Conservation (phyloP, 2,888 invertebrate genomes). For the Geophilus truncorum region DNA sequence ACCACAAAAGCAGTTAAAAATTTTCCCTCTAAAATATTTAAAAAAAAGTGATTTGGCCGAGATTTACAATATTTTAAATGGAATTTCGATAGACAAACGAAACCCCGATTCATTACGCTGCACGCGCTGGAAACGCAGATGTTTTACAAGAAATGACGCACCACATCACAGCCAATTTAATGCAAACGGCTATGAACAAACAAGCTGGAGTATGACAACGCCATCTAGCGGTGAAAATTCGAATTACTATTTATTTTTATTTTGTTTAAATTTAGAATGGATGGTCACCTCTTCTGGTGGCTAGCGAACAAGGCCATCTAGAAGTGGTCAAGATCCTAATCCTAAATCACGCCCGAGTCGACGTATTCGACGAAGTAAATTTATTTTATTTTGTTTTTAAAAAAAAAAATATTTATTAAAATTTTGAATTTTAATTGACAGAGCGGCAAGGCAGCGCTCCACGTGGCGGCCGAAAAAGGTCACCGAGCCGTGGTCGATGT, state of each 20-base stretch:
- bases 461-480: slow-evolving; percentile 84
- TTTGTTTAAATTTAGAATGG: slow-evolving; percentile 51
- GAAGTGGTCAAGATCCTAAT: slow-evolving; percentile 78
- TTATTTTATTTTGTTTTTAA: too few relatives aligned
- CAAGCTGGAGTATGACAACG: slow-evolving; percentile 68
- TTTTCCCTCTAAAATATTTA: too few relatives aligned
- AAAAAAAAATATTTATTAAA: too few relatives aligned
- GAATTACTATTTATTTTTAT: slow-evolving; percentile 8
- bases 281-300: slow-evolving; percentile 95
- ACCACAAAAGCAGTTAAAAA: slow-evolving; percentile 63
- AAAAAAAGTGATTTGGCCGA: background rate
- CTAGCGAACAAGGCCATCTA: slow-evolving; percentile 91
- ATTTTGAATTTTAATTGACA: slow-evolving; percentile 35
- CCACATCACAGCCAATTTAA: slow-evolving; percentile 79
- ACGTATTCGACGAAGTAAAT: slow-evolving; percentile 95
- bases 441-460: slow-evolving; percentile 75
- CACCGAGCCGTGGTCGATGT: slow-evolving; percentile 62
- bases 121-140: slow-evolving; percentile 91
- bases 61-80: background rate
- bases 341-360: slow-evolving; percentile 92
- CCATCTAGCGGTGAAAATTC: background rate
- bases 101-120: slow-evolving; percentile 93
- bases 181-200: slow-evolving; percentile 89
- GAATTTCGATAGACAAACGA: slow-evolving; percentile 63
- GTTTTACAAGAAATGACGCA: slow-evolving; percentile 89